phyloP scores from a whole-genome alignment of 2,797 vertebrate species.

The Arctocebus calabarensis region DNA sequence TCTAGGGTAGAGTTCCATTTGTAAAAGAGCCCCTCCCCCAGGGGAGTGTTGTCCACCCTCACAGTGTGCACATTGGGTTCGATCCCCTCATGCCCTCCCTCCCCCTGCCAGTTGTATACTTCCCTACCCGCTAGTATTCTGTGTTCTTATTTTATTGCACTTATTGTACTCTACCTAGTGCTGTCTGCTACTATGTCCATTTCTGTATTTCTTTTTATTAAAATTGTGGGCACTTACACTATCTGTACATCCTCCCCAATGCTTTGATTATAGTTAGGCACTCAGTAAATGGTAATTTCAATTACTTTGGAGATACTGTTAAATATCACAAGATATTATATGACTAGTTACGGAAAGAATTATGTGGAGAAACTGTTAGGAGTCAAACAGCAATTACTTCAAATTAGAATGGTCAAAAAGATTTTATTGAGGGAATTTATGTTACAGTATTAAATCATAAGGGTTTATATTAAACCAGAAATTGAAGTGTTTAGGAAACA shows the following conservation, averaged over 20 bases:
- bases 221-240: neutral
- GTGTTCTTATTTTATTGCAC: slow-evolving; percentile 13
- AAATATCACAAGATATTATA: slow-evolving; percentile 15
- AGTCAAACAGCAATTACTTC: slow-evolving; percentile 23
- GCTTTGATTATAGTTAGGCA: neutral
- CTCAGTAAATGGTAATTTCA: neutral
- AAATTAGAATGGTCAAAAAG: slow-evolving; percentile 25
- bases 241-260: neutral
- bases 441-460: slow-evolving; percentile 19
- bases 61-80: too few species aligned
- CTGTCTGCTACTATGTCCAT: neutral
- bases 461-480: slow-evolving; percentile 44
- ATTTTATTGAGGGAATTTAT: slow-evolving; percentile 41
- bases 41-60: too few species aligned
- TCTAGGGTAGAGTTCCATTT: too few species aligned
- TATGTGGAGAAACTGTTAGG: slow-evolving; percentile 31
- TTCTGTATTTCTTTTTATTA: slow-evolving; percentile 4
- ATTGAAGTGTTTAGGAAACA: slow-evolving; percentile 5
- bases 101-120: too few species aligned
- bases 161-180: neutral
- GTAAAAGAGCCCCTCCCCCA: too few species aligned
- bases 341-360: slow-evolving; percentile 3
- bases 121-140: neutral
- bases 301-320: slow-evolving; percentile 6
- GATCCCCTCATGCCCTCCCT: too few species aligned